These are phyloP conservation scores for Thripadectes ignobilis DNA, from an alignment of 2,797 vertebrate genomes.

Conservation along the genomic window DNA sequence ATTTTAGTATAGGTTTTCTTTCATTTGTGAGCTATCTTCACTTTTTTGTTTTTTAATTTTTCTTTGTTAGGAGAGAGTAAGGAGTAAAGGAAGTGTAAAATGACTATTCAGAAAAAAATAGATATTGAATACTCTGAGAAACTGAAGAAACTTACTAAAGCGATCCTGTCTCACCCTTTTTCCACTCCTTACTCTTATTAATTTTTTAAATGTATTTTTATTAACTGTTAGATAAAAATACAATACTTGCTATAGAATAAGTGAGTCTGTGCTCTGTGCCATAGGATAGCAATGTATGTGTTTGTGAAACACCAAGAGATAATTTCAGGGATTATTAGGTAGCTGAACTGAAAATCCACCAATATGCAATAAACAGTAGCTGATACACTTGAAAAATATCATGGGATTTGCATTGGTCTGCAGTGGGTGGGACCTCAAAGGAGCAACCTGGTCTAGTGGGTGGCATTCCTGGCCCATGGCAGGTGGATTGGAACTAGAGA, in stretches of 20 bases:
- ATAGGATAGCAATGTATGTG: neutral
- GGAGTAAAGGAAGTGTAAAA: neutral
- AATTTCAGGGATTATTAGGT: neutral
- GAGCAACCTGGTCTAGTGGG: neutral
- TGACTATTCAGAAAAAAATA: neutral
- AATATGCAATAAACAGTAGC: neutral
- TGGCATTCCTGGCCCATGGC: neutral
- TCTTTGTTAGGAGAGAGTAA: neutral
- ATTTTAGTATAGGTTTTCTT: neutral
- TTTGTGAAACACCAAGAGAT: neutral
- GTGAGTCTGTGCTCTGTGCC: neutral
- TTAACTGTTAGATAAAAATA: neutral
- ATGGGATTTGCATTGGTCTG: neutral
- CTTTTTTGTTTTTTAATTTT: neutral
- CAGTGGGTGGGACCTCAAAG: neutral
- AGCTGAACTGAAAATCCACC: neutral
- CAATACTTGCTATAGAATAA: neutral
- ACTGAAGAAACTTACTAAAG: neutral
- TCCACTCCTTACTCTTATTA: neutral
- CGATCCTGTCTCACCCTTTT: neutral
- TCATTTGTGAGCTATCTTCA: neutral
- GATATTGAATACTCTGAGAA: neutral
- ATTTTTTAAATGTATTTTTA: neutral
- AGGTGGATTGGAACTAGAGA: rapidly evolving
- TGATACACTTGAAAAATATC: neutral